phyloP scores from a whole-genome alignment of 2,797 vertebrate species.

The Anisognathus igniventris region DNA sequence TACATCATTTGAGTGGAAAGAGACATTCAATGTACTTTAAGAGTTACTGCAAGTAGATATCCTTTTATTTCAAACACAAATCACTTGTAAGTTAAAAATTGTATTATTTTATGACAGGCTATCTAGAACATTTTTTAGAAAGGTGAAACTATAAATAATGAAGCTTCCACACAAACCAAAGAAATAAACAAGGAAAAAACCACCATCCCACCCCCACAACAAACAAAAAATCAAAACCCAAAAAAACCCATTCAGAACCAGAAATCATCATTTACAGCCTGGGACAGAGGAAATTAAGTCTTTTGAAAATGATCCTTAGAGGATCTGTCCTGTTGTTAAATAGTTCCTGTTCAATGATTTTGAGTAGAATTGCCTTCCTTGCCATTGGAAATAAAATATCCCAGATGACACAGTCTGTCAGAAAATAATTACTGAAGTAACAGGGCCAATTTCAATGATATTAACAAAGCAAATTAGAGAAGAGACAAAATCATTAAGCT shows the following conservation, averaged over 20 bases:
- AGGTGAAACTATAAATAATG: neutral
- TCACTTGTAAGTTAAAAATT: neutral
- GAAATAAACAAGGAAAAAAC: neutral
- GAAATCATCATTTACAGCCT: neutral
- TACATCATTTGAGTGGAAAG: neutral
- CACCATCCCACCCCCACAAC: accelerated
- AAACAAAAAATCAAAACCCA: neutral
- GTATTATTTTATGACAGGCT: neutral
- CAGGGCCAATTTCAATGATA: slow-evolving; percentile 39
- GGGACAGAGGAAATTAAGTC: neutral
- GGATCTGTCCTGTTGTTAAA: slow-evolving; percentile 64
- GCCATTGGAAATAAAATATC: slow-evolving; percentile 39
- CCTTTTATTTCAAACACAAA: neutral
- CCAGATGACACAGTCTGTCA: slow-evolving; percentile 60
- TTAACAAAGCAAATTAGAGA: slow-evolving; percentile 59
- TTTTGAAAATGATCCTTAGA: slow-evolving; percentile 51
- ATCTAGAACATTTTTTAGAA: neutral
- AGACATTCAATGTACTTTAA: neutral
- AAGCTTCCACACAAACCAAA: neutral
- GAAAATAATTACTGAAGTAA: slow-evolving; percentile 63
- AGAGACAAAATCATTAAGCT: slow-evolving; percentile 27
- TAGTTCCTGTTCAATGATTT: slow-evolving; percentile 39
- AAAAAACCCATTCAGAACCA: neutral
- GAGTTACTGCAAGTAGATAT: neutral
- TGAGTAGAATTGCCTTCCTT: slow-evolving; percentile 30